Conservation (phyloP, 92 coral and sea anemone species). For the Chrysogorgia sp. region DNA sequence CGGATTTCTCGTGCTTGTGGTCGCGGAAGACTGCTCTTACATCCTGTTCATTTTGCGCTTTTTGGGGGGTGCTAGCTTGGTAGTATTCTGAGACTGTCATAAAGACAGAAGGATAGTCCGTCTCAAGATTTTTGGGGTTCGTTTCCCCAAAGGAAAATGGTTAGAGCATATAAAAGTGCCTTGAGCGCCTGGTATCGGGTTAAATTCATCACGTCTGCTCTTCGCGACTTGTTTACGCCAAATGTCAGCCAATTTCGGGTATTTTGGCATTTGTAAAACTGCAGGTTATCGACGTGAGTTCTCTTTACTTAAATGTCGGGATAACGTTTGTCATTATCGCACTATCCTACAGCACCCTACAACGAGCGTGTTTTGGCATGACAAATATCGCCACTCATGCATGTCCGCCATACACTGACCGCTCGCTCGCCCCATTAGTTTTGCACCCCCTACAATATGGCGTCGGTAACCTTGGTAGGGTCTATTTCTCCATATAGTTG, state of each 20-base stretch:
- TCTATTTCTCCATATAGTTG: too few relatives aligned
- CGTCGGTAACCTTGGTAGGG: conserved; percentile 49
- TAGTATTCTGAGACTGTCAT: conserved; percentile 58
- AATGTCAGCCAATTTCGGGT: conserved; percentile 31
- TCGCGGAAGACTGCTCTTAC: too few relatives aligned
- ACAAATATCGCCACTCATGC: too few relatives aligned
- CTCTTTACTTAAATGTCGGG: conserved; percentile 24
- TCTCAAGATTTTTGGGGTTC: conserved; percentile 53
- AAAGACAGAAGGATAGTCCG: conserved; percentile 62
- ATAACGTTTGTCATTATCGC: conserved; percentile 43
- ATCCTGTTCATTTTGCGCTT: too few relatives aligned
- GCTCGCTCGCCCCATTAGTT: conserved; percentile 61
- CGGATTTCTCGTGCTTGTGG: too few relatives aligned
- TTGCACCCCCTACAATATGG: conserved; percentile 66
- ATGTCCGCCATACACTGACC: conserved; percentile 22
- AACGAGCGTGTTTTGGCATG: conserved; percentile 40
- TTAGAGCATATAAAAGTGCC: conserved; percentile 50
- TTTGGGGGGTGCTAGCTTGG: neutral
- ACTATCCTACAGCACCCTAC: conserved; percentile 50
- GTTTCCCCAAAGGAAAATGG: conserved; percentile 42
- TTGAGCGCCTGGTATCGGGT: conserved; percentile 38
- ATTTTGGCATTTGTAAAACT: conserved; percentile 31
- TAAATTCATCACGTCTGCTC: conserved; percentile 41
- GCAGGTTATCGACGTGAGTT: conserved; percentile 19
- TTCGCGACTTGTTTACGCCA: conserved; percentile 50